Base-by-base conservation (phyloP, 1,140 invertebrate species). In the Drosophila guanche region DNA sequence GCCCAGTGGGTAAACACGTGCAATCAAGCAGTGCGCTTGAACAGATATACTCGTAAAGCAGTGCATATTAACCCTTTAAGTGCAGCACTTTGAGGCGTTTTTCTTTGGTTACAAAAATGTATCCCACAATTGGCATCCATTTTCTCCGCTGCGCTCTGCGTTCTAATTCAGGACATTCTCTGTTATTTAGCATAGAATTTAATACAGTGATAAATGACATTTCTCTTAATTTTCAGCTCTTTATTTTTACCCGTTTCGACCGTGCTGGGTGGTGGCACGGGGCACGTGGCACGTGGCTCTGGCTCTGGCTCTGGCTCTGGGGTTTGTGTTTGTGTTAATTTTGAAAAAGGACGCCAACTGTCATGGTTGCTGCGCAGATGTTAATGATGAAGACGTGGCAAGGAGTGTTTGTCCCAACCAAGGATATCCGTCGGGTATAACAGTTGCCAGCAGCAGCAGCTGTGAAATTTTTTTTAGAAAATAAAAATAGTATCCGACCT, bases 331-430 rank as follows among this genome's bases (percentile, higher is more conserved):
- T 62, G 79, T 81, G 79, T 81, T 78, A 78, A 81, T 83, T 81
- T 81, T 78, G 74, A 63, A 83, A 81, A 81, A 81, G 79, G 69
- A 83, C 79, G 74, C 46, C 73, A 81, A 83, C 79, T 69, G 79
- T 73, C 74, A 72, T 65, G 74, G 33, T 61, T 78, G 79, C 74
- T 69, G 79, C 52, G 20, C 63, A 63, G 62, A 74, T 83, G 79
- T 83, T 81, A 83, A 83, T 83, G 79, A 81, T 41, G 79, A 77
- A 77, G 75, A 71, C 69, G 40, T 46, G 70, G 70, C 42, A 66
- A 66, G 55, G 61, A 75, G 41, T 53, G 54, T 46, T 70, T 50
- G 33, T 29, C 40, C 41, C 43, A 8, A 1, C 10, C 5, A 3
- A 45, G 40, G 54, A 46, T 70, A 70, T 16, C 10, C 8, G 27